Base-by-base conservation (phyloP, 1,140 invertebrate species). In the Gonatopus flavifemur region DNA sequence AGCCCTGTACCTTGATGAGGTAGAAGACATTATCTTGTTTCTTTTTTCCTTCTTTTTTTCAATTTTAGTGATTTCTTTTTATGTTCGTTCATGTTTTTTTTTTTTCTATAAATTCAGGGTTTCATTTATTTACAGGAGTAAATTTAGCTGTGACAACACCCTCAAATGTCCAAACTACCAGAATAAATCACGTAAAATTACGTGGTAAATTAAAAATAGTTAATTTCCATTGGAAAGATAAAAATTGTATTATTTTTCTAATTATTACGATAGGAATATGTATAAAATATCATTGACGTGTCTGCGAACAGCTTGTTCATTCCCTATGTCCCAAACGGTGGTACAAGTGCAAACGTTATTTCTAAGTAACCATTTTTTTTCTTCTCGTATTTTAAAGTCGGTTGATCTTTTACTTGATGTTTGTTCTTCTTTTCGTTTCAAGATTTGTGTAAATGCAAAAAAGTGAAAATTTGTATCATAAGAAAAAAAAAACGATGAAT, bases 1-100 rank as follows among this genome's bases (percentile, higher is more conserved):
- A 88, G 86, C 80, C 88, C 87, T 51, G 64, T 79, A 71, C 76
- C 74, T 68, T 79, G 70, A 77, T 76, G 59, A 74, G 70, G 73
- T 74, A 68, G 43, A 57, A 48, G 24, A 55, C 22, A 20, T 57
- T 39, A 47, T 18, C 38, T 43, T 39, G 18, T 37, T 31, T 56
- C 16, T 41, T 49, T 33, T 37, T 33, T 49, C 41, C 41, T 46
- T 30, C n/a, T n/a, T n/a, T n/a, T n/a, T n/a, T n/a, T n/a, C n/a
- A n/a, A n/a, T 20, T 39, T 24, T 19, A 39, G 15, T 6, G 18
- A 39, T 18, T 39, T 7, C 25, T 22, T 50, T 43, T 56, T 18
- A 49, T 35, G 28, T 58, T 62, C 53, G 52, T 56, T 53, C 56
- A 59, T 62, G 40, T 49, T 41, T 3, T 22, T 52, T 53, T 55